A percentile compares a stretch with the other conserved stretches of the same genome.
These are phyloP conservation scores for Adelphocoris suturalis DNA, from an alignment of 2,888 invertebrate genomes.

Conservation along the genomic window DNA sequence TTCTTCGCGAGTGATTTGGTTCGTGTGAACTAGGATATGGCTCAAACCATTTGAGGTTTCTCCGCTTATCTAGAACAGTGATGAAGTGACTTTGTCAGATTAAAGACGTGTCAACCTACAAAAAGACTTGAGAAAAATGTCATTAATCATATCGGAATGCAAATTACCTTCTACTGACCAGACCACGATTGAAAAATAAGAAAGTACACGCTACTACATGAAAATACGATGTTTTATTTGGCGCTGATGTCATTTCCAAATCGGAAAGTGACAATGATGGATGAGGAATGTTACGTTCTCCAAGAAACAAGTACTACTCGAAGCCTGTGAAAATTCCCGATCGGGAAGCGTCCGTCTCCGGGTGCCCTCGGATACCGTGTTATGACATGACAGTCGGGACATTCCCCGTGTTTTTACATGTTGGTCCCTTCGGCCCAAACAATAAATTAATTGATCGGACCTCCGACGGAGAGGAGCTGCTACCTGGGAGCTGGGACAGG, in stretches of 20 bases:
- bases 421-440: conserved; percentile 13
- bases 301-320: background rate
- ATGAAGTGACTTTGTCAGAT: background rate
- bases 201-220: background rate
- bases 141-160: conserved; percentile 15
- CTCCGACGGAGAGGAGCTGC: conserved; percentile 48
- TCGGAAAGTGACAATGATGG: conserved; percentile 25
- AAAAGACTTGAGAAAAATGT: background rate
- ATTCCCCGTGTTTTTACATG: conserved; percentile 37
- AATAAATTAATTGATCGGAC: conserved; percentile 56
- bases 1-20: no score
- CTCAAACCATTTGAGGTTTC: no score
- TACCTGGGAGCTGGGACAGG: background rate
- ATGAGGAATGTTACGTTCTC: conserved; percentile 38
- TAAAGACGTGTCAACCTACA: background rate
- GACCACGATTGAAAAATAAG: background rate
- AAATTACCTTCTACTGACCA: background rate
- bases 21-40: no score
- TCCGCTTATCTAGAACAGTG: background rate
- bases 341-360: conserved; percentile 21
- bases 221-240: conserved; percentile 22
- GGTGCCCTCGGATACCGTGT: background rate
- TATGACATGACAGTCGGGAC: conserved; percentile 53
- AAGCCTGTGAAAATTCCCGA: background rate
- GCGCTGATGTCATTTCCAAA: conserved; percentile 11